A percentile compares a stretch with the other conserved stretches of the same genome.
phyloP scores from a whole-genome alignment of 2,888 invertebrate genomes.

The Chironomus riparius region DNA sequence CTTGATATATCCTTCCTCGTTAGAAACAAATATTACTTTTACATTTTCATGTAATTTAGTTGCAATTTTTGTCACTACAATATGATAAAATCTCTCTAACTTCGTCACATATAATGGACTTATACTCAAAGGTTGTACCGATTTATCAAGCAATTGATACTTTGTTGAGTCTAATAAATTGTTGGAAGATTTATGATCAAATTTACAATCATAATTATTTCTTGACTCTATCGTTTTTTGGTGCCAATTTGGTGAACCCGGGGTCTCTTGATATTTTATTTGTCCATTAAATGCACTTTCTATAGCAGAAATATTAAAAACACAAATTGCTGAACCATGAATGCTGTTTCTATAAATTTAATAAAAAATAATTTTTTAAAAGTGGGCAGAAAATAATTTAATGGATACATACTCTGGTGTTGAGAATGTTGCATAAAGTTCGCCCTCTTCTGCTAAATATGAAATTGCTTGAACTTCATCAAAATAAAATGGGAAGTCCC shows the following conservation, averaged over 20 bases:
- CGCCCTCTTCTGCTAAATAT: conserved; percentile 64
- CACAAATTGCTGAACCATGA: conserved; percentile 84
- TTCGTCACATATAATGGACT: conserved; percentile 60
- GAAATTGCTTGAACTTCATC: conserved; percentile 80
- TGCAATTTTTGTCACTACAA: conserved; percentile 71
- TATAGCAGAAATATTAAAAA: conserved; percentile 76
- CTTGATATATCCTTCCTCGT: conserved; percentile 62
- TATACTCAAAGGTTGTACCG: conserved; percentile 64
- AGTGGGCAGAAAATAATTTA: neutral
- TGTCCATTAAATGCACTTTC: conserved; percentile 74
- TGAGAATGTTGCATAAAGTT: conserved; percentile 76
- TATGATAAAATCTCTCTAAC: conserved; percentile 63
- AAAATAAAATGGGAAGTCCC: conserved; percentile 80
- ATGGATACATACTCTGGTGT: conserved; percentile 56
- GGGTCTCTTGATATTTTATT: conserved; percentile 71
- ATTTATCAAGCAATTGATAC: conserved; percentile 81
- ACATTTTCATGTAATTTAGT: conserved; percentile 62
- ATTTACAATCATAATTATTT: conserved; percentile 54
- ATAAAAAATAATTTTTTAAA: conserved; percentile 30
- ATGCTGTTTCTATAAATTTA: conserved; percentile 60
- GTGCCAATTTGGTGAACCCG: conserved; percentile 65
- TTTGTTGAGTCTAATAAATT: conserved; percentile 52
- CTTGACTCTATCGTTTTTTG: conserved; percentile 49
- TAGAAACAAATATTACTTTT: conserved; percentile 73
- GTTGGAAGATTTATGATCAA: conserved; percentile 38